These are phyloP conservation scores for Drosophila albomicans DNA, from an alignment of 1,140 invertebrate species.

Conservation along the genomic window DNA sequence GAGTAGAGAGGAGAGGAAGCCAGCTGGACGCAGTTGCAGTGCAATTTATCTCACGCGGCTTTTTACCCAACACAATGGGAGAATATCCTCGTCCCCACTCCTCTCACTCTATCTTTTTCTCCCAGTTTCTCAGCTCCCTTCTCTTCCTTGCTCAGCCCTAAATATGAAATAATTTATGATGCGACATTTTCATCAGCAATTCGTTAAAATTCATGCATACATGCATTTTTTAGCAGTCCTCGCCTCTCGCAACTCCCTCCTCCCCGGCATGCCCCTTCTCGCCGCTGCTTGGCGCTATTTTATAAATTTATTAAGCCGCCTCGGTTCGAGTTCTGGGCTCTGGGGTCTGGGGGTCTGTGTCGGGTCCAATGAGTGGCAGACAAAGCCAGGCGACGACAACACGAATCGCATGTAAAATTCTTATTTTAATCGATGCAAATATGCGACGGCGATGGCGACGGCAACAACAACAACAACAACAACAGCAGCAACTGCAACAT, in stretches of 20 bases:
- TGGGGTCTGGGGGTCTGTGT: constrained; percentile 11
- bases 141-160: constrained; percentile 49
- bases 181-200: constrained; percentile 84
- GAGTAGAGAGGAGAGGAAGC: neutral
- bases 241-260: neutral
- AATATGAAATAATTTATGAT: constrained; percentile 84
- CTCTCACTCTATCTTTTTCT: constrained; percentile 2
- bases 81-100: constrained; percentile 10
- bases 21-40: constrained; percentile 38
- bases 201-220: constrained; percentile 83
- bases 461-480: neutral
- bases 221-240: constrained; percentile 71
- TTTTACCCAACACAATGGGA: constrained; percentile 46
- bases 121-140: constrained; percentile 29
- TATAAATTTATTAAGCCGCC: constrained; percentile 80
- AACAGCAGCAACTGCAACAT: constrained; percentile 13
- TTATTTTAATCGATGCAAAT: constrained; percentile 83
- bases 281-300: constrained; percentile 59
- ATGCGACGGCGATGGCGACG: constrained; percentile 62
- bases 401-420: constrained; percentile 82
- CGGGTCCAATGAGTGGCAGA: constrained; percentile 55
- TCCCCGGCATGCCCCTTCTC: neutral
- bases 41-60: constrained; percentile 77
- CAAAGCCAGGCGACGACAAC: constrained; percentile 81
- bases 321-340: constrained; percentile 1